Evolutionary conservation across 2,797 vertebrate genomes (phyloP).

Genomic region (Mus caroli): DNA sequence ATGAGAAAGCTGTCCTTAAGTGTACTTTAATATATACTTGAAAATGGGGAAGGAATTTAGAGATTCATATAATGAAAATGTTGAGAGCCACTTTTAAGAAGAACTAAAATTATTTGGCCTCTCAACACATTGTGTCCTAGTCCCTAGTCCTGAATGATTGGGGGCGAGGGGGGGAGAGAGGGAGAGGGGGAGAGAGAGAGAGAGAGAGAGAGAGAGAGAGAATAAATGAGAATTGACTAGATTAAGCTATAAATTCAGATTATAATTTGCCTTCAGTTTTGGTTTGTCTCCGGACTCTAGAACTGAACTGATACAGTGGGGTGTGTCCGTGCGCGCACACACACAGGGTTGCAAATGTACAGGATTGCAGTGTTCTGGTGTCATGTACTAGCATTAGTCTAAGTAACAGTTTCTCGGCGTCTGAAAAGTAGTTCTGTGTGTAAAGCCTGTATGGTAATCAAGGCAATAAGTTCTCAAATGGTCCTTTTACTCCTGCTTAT

Average conservation of each 20-base stretch:
- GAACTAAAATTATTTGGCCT: conserved; percentile 49
- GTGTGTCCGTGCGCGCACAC: conserved; percentile 43
- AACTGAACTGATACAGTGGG: conserved; percentile 65
- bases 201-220: background rate
- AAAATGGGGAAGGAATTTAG: conserved; percentile 65
- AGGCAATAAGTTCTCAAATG: conserved; percentile 77
- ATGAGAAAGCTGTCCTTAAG: conserved; percentile 53
- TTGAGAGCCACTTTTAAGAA: conserved; percentile 72
- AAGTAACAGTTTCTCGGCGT: conserved; percentile 63
- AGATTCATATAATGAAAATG: conserved; percentile 60
- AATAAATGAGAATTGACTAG: background rate
- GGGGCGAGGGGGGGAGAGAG: background rate
- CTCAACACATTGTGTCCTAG: conserved; percentile 55
- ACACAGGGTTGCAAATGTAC: conserved; percentile 65
- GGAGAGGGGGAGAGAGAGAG: background rate
- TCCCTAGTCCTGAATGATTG: conserved; percentile 65
- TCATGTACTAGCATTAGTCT: conserved; percentile 70
- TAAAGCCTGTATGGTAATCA: conserved; percentile 69
- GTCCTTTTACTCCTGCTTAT: conserved; percentile 67
- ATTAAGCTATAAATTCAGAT: conserved; percentile 53
- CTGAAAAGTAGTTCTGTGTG: conserved; percentile 69
- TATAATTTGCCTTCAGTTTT: conserved; percentile 69
- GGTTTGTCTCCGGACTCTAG: conserved; percentile 64
- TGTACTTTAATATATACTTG: conserved; percentile 72
- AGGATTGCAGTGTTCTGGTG: conserved; percentile 38